phyloP scores from a whole-genome alignment of 2,797 vertebrate species.

The Hippopotamyrus pictus region DNA sequence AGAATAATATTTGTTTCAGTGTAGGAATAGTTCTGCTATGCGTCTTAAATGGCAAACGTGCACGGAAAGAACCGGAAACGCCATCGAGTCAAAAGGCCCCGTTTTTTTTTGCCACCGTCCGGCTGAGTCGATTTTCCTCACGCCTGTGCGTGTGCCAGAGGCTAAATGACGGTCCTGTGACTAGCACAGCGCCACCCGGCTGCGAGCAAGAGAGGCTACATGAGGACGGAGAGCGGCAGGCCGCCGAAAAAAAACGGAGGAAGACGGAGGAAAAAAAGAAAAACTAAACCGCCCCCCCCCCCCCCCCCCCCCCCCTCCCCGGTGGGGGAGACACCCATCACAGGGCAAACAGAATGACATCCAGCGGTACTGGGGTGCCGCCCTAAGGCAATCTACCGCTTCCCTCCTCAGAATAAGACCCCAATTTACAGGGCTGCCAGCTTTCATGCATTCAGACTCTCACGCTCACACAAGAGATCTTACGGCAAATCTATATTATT shows the following conservation, averaged over 20 bases:
- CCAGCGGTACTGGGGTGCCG: neutral
- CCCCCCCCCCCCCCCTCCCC: neutral
- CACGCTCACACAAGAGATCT: neutral
- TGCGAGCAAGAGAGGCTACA: neutral
- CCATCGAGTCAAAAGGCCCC: neutral
- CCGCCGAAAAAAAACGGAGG: neutral
- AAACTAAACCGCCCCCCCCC: neutral
- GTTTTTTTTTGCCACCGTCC: neutral
- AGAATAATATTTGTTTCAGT: neutral
- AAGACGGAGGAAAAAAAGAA: neutral
- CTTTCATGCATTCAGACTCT: neutral
- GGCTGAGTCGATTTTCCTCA: neutral
- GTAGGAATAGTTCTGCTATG: neutral
- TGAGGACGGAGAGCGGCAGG: neutral
- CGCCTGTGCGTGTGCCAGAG: neutral
- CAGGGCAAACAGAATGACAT: neutral
- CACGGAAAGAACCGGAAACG: neutral
- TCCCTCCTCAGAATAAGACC: neutral
- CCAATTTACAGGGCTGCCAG: neutral
- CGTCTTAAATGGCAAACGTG: neutral
- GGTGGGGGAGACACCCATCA: neutral
- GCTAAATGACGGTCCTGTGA: neutral
- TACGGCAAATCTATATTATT: neutral
- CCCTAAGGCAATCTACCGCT: neutral
- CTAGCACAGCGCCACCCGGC: neutral